These are phyloP conservation scores for Heterodera carotae DNA, from an alignment of 1,140 invertebrate species.

Conservation along the genomic window DNA sequence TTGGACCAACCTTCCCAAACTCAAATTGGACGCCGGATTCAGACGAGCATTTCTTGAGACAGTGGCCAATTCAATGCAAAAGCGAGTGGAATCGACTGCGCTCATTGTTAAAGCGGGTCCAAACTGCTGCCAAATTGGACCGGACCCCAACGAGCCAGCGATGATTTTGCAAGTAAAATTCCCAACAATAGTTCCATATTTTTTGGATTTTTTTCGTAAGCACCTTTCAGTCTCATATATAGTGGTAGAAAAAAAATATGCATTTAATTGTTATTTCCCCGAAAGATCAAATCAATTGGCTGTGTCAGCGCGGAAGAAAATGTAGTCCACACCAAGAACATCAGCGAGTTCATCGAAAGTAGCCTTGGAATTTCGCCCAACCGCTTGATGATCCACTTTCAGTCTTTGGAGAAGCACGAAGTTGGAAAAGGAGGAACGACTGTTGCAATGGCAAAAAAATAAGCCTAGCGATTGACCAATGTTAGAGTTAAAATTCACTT, in stretches of 20 bases:
- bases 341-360: conserved; percentile 16
- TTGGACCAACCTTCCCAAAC: conserved; percentile 16
- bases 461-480: too few species aligned
- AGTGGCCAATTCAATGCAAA: conserved; percentile 16
- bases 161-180: conserved; percentile 12
- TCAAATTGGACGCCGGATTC: conserved; percentile 15
- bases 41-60: conserved; percentile 10
- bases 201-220: too few species aligned
- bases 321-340: conserved; percentile 17
- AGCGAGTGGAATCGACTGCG: conserved; percentile 8
- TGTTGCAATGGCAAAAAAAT: too few species aligned
- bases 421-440: conserved; percentile 28
- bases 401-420: conserved; percentile 20
- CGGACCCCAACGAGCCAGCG: not conserved
- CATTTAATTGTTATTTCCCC: not conserved
- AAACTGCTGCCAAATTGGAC: conserved; percentile 12
- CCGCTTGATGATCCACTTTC: conserved; percentile 23
- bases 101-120: conserved; percentile 6
- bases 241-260: too few species aligned
- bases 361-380: conserved; percentile 4
- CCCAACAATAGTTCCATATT: not conserved
- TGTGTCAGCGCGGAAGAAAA: conserved; percentile 22
- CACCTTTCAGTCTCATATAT: too few species aligned
- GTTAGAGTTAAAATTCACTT: too few species aligned
- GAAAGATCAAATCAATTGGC: conserved; percentile 27